Conservation (phyloP, 2,888 invertebrate genomes). For the Micoletzkya japonica region DNA sequence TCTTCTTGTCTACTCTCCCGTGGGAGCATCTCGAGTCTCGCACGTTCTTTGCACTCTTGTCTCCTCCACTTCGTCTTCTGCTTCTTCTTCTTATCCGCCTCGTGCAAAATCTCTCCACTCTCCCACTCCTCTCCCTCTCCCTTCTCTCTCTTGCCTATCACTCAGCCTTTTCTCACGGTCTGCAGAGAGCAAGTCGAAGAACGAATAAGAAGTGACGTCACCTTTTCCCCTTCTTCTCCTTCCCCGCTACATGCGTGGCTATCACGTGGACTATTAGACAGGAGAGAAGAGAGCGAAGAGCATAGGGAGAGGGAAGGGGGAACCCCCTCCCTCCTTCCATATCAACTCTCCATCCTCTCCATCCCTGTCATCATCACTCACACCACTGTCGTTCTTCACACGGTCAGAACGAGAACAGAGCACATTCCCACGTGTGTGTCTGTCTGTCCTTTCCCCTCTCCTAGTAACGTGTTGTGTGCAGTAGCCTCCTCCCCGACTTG, state of each 20-base stretch:
- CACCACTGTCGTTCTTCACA: neutral
- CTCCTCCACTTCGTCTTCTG: neutral
- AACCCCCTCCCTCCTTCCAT: neutral
- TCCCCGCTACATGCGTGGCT: neutral
- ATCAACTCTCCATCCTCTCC: neutral
- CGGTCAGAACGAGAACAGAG: neutral
- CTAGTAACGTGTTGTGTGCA: neutral
- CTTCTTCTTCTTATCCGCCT: neutral
- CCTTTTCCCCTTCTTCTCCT: neutral
- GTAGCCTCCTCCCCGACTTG: neutral
- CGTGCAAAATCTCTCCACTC: neutral
- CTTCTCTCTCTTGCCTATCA: neutral
- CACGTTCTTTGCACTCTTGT: neutral
- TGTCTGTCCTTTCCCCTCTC: constrained; percentile 1
- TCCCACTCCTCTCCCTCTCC: neutral
- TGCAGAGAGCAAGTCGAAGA: neutral
- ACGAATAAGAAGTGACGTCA: neutral
- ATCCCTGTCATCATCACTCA: neutral
- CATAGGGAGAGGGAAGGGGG: no score
- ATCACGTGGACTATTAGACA: neutral
- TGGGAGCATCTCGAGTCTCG: neutral
- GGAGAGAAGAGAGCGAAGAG: neutral
- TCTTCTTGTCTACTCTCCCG: neutral
- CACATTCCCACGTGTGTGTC: no score
- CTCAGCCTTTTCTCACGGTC: constrained; percentile 10